Conservation (phyloP, 2,113 vertebrate genomes). For the Grammomys dolichurus region DNA sequence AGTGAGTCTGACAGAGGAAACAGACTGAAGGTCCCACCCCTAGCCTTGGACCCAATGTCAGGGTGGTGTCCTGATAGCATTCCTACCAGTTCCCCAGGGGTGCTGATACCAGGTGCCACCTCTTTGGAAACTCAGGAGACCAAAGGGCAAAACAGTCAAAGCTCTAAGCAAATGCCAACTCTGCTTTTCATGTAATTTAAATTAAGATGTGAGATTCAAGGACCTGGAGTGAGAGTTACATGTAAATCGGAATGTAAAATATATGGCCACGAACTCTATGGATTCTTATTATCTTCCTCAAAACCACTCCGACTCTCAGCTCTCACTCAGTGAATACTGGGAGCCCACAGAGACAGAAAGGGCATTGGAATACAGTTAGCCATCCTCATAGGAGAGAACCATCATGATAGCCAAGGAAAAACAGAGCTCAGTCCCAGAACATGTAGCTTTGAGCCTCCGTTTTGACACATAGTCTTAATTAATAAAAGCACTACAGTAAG, state of each 20-base stretch:
- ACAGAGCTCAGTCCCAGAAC: neutral
- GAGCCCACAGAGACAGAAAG: neutral
- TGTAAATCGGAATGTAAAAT: neutral
- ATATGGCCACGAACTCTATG: neutral
- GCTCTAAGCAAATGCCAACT: fast-evolving
- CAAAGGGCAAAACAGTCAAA: neutral
- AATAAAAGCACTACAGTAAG: neutral
- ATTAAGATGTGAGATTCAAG: neutral
- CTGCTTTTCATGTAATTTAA: neutral
- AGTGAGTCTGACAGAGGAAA: too few relatives aligned
- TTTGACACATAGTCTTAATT: neutral
- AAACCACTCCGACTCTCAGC: neutral
- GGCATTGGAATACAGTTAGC: fast-evolving
- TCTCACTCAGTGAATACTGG: neutral
- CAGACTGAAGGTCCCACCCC: fast-evolving
- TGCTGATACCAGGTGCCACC: too few relatives aligned
- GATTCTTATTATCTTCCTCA: neutral
- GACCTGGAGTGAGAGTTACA: neutral
- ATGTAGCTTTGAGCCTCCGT: neutral
- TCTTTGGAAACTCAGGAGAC: neutral
- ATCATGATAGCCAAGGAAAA: too few relatives aligned
- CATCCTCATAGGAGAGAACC: fast-evolving
- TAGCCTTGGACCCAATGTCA: too few relatives aligned
- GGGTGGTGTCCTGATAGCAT: fast-evolving
- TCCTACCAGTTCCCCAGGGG: neutral